Percentiles rank a stretch among this genome's conserved stretches.
These are phyloP conservation scores for Lichenostomus cassidix DNA, from an alignment of 2,113 vertebrate species.

Conservation along the genomic window DNA sequence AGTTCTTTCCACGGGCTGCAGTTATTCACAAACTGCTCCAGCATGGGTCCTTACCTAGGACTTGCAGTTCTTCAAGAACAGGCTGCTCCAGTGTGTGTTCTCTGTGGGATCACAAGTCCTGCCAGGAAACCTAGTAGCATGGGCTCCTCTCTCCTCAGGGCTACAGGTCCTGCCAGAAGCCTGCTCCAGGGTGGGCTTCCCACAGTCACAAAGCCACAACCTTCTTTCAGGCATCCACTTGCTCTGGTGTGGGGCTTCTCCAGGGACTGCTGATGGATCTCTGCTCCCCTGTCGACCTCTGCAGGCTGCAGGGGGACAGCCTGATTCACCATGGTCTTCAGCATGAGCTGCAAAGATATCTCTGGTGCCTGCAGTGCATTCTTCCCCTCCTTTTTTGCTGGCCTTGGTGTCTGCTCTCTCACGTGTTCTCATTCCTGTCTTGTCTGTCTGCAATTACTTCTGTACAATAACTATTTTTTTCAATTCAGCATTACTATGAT, in stretches of 20 bases:
- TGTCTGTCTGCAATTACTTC: not conserved
- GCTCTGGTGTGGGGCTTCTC: not conserved
- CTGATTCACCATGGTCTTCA: not conserved
- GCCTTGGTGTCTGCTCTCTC: not conserved
- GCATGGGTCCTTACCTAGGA: rapidly evolving
- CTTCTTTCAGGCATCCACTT: not conserved
- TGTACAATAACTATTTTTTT: too few relatives aligned
- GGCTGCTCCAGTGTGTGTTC: not conserved
- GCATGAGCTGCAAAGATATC: not conserved
- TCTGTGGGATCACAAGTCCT: not conserved
- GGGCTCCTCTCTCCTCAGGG: not conserved
- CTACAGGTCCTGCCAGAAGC: not conserved
- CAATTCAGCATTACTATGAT: not conserved
- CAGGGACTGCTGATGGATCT: not conserved
- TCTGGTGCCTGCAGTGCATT: not conserved
- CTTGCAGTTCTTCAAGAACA: not conserved
- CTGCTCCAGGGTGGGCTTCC: not conserved
- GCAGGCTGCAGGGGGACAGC: not conserved
- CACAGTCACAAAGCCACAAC: not conserved
- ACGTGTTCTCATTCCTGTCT: not conserved
- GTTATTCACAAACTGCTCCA: not conserved
- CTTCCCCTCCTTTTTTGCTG: not conserved
- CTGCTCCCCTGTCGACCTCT: not conserved
- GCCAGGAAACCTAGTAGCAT: not conserved
- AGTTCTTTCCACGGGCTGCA: not conserved